Conservation (phyloP, 2,797 vertebrate species). For the Enteromius unitaeniatus region DNA sequence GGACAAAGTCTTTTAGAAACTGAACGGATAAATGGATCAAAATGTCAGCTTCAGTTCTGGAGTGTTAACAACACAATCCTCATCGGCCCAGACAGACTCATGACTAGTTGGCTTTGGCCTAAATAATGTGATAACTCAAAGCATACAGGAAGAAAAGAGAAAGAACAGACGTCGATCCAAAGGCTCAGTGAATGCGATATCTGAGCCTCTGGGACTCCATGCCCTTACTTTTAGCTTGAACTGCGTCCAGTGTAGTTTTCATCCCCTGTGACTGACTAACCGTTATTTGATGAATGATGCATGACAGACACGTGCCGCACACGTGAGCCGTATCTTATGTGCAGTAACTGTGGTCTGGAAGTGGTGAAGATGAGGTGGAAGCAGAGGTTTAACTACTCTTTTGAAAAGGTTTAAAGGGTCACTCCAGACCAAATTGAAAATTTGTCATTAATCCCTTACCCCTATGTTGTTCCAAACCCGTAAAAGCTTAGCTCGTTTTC, state of each 20-base stretch:
- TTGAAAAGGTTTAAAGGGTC: not conserved
- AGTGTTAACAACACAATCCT: conserved; percentile 26
- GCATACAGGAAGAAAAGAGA: conserved; percentile 11
- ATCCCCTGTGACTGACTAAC: conserved; percentile 25
- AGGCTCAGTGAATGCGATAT: conserved; percentile 12
- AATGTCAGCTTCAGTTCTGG: not conserved
- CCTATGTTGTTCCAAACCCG: too few species aligned
- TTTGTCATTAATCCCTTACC: too few species aligned
- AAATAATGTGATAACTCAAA: conserved; percentile 32
- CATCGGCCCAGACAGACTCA: not conserved
- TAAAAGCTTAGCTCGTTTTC: too few species aligned
- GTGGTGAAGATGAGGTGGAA: not conserved
- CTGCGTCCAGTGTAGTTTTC: conserved; percentile 8
- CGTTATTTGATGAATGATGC: conserved; percentile 12
- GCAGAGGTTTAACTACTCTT: not conserved
- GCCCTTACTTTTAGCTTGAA: conserved; percentile 26
- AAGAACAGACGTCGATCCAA: conserved; percentile 15
- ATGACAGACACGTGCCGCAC: conserved; percentile 10
- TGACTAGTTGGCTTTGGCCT: conserved; percentile 11
- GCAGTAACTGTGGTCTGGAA: not conserved
- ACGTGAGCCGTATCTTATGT: not conserved
- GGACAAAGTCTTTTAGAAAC: not conserved
- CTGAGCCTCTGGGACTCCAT: conserved; percentile 23
- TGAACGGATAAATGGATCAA: not conserved
- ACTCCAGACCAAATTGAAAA: too few species aligned